phyloP scores from a whole-genome alignment of 2,888 invertebrate genomes.

The Himalopsyche tibetana region DNA sequence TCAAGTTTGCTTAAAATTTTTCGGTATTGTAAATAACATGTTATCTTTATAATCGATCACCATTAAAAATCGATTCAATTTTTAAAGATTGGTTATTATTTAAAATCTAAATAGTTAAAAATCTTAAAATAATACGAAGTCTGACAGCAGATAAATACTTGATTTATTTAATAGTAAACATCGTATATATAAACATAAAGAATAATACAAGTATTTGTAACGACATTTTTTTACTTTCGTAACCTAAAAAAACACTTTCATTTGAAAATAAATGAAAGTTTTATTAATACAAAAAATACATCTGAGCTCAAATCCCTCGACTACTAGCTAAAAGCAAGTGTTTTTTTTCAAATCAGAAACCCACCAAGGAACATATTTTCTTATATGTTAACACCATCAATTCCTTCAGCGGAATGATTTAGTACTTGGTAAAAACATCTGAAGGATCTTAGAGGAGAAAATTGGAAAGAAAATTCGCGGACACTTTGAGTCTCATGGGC shows the following conservation, averaged over 20 bases:
- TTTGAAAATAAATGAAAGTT: neutral
- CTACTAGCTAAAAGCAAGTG: neutral
- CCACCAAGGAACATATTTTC: neutral
- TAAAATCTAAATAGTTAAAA: too few species aligned
- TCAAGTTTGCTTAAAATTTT: too few species aligned
- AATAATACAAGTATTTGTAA: too few species aligned
- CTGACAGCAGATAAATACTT: too few species aligned
- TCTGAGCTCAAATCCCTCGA: neutral
- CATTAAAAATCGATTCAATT: too few species aligned
- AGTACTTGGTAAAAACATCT: neutral
- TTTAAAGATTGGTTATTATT: too few species aligned
- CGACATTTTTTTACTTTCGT: too few species aligned
- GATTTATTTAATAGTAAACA: too few species aligned
- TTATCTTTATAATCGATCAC: too few species aligned
- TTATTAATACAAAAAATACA: neutral
- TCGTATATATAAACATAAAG: too few species aligned
- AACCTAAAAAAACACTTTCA: neutral
- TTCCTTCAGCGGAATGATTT: neutral
- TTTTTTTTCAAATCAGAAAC: neutral
- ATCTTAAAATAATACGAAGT: too few species aligned
- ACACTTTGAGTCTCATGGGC: conserved; percentile 1
- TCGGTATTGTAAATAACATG: too few species aligned
- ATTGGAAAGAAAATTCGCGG: conserved; percentile 31
- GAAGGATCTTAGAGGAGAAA: neutral
- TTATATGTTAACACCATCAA: neutral